phyloP scores from a whole-genome alignment of 2,888 invertebrate species.

The Drosophila niveifrons region DNA sequence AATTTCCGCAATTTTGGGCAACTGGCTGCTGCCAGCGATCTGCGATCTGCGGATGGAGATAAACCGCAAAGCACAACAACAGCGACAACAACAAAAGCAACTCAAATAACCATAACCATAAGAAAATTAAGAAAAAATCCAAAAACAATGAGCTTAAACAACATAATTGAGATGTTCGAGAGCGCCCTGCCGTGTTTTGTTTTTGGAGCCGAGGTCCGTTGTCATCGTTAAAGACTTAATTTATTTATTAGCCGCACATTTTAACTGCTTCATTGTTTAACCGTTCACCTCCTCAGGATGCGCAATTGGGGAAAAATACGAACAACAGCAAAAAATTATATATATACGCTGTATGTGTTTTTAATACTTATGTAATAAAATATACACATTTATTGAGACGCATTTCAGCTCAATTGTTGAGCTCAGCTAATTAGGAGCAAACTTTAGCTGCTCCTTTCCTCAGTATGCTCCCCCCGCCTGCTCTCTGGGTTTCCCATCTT shows the following conservation, averaged over 20 bases:
- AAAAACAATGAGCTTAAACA: constrained; percentile 75
- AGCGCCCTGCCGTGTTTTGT: constrained; percentile 41
- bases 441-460: constrained; percentile 18
- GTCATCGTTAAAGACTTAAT: constrained; percentile 78
- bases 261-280: constrained; percentile 72
- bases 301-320: constrained; percentile 9
- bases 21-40: constrained; percentile 14
- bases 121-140: constrained; percentile 73
- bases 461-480: not conserved
- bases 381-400: constrained; percentile 50
- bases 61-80: constrained; percentile 27
- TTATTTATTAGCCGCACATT: constrained; percentile 75
- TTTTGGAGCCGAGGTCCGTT: constrained; percentile 30
- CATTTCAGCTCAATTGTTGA: constrained; percentile 49
- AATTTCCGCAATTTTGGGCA: constrained; percentile 71
- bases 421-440: constrained; percentile 71
- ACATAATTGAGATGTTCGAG: constrained; percentile 75
- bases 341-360: constrained; percentile 5
- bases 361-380: constrained; percentile 55
- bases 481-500: not conserved
- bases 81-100: not conserved
- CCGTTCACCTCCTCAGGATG: constrained; percentile 25
- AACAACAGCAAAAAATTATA: not conserved
- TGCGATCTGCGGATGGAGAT: constrained; percentile 55
- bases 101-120: constrained; percentile 63